Base-by-base conservation (phyloP, 2,888 invertebrate genomes). In the Horisme vitalbata region DNA sequence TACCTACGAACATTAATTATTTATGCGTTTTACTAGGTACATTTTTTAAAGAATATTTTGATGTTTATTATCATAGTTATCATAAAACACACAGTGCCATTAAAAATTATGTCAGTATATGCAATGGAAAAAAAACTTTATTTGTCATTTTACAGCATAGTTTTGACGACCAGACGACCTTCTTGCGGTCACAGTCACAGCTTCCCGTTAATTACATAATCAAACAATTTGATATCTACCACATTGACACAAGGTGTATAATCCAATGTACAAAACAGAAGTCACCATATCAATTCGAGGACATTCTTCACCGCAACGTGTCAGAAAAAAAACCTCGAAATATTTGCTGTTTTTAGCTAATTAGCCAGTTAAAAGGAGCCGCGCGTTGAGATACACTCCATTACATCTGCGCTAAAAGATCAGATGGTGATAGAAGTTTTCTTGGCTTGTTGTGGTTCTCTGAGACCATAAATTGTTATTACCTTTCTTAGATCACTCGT, bases 291-390 rank as follows among this genome's bases (percentile, higher is more conserved):
- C 34, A 44, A 45, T 55, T 53, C 18, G 39, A 52, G 50, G 56
- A 47, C 46, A 57, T 50, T 44, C 48, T 27, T 48, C 35, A 41
- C 46, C 44, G 41, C 49, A 52, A 52, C 35, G 24, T 37, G 37
- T 55, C 45, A 50, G 61, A 68, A 67, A 71, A 61, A 51, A 18
- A 45, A 41, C 27, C 8, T 28, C 14, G 24, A 61, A 46, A 53
- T 45, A 52, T 57, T 63, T 59, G 59, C 56, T 53, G n/a, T 41
- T 65, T 71, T 69, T 57, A 59, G 59, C 71, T 77, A 81, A 84
- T 81, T 78, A 75, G 71, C 66, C 14, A 55, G 64, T 58, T 67
- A 63, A 77, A 80, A 83, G 64, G 65, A 41, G 61, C 77, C 78
- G 80, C 69, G 54, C 31, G 61, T 60, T 58, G 51, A 68, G 45